A percentile compares a stretch with the other conserved stretches of the same genome.
Conservation (phyloP, 1,140 invertebrate species). For the Kradibia gibbosae region DNA sequence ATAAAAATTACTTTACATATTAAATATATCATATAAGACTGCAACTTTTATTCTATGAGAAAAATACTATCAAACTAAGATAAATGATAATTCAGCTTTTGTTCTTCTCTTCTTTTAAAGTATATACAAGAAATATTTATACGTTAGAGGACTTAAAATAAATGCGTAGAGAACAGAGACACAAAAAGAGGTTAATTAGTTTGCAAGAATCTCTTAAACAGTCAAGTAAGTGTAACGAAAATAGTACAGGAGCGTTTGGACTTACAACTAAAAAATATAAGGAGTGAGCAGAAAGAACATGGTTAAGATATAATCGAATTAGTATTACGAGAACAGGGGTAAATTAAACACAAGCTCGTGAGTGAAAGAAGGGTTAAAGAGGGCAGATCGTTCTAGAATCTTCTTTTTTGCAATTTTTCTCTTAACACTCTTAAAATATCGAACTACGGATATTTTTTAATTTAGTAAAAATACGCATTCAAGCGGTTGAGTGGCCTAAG, state of each 20-base stretch:
- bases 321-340: conserved; percentile 54
- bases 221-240: conserved; percentile 55
- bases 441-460: conserved; percentile 73
- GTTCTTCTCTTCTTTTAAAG: too few relatives aligned
- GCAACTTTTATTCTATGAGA: background rate
- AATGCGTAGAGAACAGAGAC: conserved; percentile 18
- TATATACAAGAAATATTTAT: conserved; percentile 18
- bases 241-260: background rate
- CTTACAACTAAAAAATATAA: conserved; percentile 53
- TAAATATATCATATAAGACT: conserved; percentile 61
- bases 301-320: conserved; percentile 46
- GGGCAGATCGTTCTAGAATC: conserved; percentile 61
- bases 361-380: conserved; percentile 51
- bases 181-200: conserved; percentile 70
- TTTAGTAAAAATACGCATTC: conserved; percentile 73
- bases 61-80: too few relatives aligned
- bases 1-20: conserved; percentile 66
- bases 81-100: too few relatives aligned
- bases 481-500: conserved; percentile 57
- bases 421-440: conserved; percentile 61
- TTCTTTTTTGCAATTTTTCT: conserved; percentile 53
- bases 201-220: conserved; percentile 61
- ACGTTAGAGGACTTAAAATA: conserved; percentile 32
- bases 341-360: conserved; percentile 40
- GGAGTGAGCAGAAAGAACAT: conserved; percentile 56